Conservation (phyloP, 2,113 vertebrate genomes). For the Syngnathus floridae region DNA sequence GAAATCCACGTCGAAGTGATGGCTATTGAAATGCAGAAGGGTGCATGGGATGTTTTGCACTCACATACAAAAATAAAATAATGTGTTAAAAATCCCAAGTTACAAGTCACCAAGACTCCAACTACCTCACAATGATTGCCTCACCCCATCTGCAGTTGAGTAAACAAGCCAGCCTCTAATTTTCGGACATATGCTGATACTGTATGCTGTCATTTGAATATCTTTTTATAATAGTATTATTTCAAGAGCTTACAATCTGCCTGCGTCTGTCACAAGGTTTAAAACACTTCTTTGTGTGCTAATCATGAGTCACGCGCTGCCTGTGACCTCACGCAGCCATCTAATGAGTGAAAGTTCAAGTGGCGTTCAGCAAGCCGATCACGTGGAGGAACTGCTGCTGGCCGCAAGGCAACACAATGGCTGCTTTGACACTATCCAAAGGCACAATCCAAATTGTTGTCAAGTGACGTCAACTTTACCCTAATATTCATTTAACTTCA, state of each 20-base stretch:
- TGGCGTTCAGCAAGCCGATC: conserved; percentile 1
- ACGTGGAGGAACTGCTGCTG: neutral
- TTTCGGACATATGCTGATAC: neutral
- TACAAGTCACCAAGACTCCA: too few relatives aligned
- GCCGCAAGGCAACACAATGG: neutral
- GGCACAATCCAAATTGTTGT: neutral
- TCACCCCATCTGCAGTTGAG: neutral
- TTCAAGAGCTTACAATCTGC: neutral
- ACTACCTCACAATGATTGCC: neutral
- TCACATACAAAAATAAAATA: too few relatives aligned
- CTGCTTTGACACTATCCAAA: neutral
- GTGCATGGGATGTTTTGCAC: too few relatives aligned
- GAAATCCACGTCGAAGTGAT: too few relatives aligned
- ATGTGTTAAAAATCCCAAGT: too few relatives aligned
- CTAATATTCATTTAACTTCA: too few relatives aligned
- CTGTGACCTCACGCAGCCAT: neutral
- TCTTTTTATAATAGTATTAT: neutral
- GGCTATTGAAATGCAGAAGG: too few relatives aligned
- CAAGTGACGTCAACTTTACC: neutral
- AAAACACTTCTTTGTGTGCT: neutral
- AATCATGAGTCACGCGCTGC: neutral
- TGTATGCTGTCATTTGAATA: neutral
- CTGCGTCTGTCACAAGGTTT: neutral
- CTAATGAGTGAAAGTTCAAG: neutral
- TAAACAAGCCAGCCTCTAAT: neutral